Evolutionary conservation across 2,888 invertebrate genomes (phyloP).

Genomic region (Sicus ferrugineus): DNA sequence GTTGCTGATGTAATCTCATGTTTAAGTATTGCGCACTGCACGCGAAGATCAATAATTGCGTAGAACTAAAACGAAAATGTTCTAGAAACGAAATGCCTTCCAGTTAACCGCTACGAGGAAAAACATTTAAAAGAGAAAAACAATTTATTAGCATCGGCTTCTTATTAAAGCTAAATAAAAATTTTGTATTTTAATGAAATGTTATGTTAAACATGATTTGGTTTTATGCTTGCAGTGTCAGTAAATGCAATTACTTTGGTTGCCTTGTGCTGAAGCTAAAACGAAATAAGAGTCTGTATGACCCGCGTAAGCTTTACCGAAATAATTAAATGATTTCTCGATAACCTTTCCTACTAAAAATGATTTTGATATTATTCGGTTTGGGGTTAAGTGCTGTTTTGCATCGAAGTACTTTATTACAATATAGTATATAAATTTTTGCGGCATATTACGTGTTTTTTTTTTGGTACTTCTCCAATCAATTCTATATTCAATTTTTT

Average conservation of each 20-base stretch:
- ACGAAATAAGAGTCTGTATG: no score
- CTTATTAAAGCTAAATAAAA: constrained; percentile 18
- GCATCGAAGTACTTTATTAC: no score
- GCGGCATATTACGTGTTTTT: no score
- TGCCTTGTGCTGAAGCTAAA: no score
- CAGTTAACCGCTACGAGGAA: constrained; percentile 59
- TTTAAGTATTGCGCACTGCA: not conserved
- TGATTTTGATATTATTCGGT: no score
- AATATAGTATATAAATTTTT: no score
- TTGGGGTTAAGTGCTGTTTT: no score
- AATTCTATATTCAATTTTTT: no score
- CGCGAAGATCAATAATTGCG: constrained; percentile 5
- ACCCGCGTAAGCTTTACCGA: no score
- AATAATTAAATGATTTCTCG: constrained; percentile 15
- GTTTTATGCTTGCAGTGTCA: constrained; percentile 19
- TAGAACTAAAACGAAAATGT: constrained; percentile 24
- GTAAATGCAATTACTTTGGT: constrained; percentile 22
- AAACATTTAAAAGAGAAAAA: constrained; percentile 31
- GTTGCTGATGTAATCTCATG: constrained; percentile 26
- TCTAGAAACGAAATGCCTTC: constrained; percentile 59
- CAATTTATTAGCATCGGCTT: constrained; percentile 34
- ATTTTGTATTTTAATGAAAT: constrained; percentile 18
- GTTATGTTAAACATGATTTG: not conserved
- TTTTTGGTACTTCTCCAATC: no score
- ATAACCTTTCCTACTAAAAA: no score